Evolutionary conservation across 1,140 invertebrate species (phyloP), one percentile per base, ranked within the genome.

Genomic region (Drosophila eugracilis): DNA sequence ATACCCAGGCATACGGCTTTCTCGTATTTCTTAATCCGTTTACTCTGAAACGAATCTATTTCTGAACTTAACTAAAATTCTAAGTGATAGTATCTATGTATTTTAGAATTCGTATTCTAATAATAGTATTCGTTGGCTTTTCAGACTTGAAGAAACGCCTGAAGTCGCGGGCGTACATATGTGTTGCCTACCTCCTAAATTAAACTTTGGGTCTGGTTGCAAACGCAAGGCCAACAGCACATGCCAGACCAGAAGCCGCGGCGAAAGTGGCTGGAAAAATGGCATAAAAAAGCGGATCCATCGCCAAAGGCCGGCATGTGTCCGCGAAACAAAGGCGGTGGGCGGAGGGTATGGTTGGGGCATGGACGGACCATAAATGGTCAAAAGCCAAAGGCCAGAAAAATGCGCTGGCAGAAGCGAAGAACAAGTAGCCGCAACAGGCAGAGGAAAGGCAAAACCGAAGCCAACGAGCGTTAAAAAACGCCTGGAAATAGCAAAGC

Each of bases 401-500:
- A 36, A 73, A 60, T 32, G 48, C 39, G 48, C 22, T 7, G 55
- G 67, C 47, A 22, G n/a, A 49, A 41, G 65, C n/a, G 30, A 53
- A 44, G 62, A 24, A 32, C 17, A 67, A 69, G 54, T 44, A 58
- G 72, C 80, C 75, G 60, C 80, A 79, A 84, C 80, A 84, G 57
- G 59, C 79, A 67, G 42, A 39, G 41, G 37, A 57, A 63, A 24
- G 37, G 55, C 74, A 73, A n/a, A n/a, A 65, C 58, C 44, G 73
- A 60, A 78, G 62, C 78, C 70, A 83, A 75, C 52, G 69, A 84
- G 74, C 70, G 70, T 83, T 84, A 75, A 83, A 81, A 80, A 80
- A 75, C 48, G 77, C 39, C 26, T 1, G 21, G 12, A 50, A 53
- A 67, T 26, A 19, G 37, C 12, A 12, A 67, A 53, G 14, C 65